Percentiles rank a stretch among this genome's conserved stretches.
These are phyloP conservation scores for Ibycter americanus DNA, from an alignment of 2,797 vertebrate genomes.

Conservation along the genomic window DNA sequence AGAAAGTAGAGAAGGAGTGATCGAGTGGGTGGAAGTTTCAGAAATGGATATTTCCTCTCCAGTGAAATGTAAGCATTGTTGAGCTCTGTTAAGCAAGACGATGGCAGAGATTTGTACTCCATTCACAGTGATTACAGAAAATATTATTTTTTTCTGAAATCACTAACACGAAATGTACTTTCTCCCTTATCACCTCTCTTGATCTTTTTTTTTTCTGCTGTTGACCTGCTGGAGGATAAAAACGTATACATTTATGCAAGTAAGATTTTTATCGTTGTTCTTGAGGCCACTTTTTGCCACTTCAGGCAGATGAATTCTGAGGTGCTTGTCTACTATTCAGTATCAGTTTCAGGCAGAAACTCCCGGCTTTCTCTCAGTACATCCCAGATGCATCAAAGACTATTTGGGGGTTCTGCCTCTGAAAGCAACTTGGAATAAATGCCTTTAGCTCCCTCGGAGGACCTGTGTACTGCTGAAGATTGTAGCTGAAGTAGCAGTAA, in stretches of 20 bases:
- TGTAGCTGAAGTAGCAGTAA: background rate
- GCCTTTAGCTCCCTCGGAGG: background rate
- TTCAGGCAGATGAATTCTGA: background rate
- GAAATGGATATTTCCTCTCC: conserved; percentile 7
- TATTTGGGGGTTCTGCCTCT: background rate
- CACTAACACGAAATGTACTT: background rate
- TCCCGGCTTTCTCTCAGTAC: background rate
- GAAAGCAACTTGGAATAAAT: background rate
- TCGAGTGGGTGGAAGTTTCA: conserved; percentile 17
- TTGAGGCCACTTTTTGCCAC: background rate
- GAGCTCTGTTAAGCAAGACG: conserved; percentile 25
- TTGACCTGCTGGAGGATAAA: conserved; percentile 38
- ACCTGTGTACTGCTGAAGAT: accelerated
- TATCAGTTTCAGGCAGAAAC: background rate
- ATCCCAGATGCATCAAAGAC: background rate
- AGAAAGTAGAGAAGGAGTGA: conserved; percentile 14
- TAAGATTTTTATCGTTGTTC: background rate
- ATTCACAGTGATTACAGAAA: conserved; percentile 30
- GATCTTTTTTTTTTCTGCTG: background rate
- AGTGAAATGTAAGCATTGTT: conserved; percentile 48
- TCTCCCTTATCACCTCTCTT: conserved; percentile 4
- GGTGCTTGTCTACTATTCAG: background rate
- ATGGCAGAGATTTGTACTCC: conserved; percentile 31
- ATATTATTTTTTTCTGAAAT: conserved; percentile 15
- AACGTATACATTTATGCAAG: background rate